Evolutionary conservation across 2,113 vertebrate species (phyloP).

Genomic region (Ramphastos sulfuratus): DNA sequence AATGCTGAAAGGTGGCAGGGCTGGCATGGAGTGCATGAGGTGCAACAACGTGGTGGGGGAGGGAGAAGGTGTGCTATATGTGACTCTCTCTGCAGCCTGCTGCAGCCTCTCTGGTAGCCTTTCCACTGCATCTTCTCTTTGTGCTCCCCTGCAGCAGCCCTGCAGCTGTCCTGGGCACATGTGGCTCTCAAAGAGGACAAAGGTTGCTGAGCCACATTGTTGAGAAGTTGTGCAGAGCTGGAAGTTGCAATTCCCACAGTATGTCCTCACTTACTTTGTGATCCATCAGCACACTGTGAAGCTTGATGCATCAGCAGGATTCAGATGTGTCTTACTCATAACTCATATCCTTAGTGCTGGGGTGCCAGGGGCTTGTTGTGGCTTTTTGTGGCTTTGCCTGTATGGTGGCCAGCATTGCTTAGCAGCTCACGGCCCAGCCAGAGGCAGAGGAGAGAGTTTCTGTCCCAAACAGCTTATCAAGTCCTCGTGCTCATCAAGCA

Average conservation of each 20-base stretch:
- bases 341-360: too few species aligned
- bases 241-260: not conserved
- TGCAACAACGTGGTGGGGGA: not conserved
- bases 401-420: rapidly evolving
- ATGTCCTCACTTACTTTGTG: not conserved
- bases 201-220: not conserved
- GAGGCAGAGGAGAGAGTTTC: not conserved
- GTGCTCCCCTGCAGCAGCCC: too few species aligned
- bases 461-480: not conserved
- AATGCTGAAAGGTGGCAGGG: not conserved
- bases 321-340: not conserved
- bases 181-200: not conserved
- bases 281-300: not conserved
- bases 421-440: not conserved
- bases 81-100: not conserved
- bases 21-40: not conserved
- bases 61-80: not conserved
- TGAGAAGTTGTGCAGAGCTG: not conserved
- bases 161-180: not conserved
- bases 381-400: not conserved
- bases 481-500: not conserved
- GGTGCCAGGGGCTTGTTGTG: not conserved
- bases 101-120: not conserved
- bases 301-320: not conserved
- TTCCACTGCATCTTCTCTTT: rapidly evolving